Percentiles rank a stretch among this genome's conserved stretches.
Conservation (phyloP, 2,797 vertebrate genomes). For the Trematomus bernacchii region DNA sequence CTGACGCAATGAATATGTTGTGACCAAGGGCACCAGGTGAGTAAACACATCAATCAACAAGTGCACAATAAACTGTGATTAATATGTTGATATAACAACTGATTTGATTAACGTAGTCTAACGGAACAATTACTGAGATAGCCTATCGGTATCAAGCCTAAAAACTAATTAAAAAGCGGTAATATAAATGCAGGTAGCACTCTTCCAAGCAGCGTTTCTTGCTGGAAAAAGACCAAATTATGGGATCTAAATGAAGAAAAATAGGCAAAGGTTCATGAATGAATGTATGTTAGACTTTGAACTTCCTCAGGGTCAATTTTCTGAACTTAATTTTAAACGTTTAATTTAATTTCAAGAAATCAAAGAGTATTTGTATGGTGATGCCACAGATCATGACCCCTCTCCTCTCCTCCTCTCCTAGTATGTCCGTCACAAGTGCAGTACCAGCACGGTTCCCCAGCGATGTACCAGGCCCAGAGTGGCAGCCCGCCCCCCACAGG, state of each 20-base stretch:
- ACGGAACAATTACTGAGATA: background rate
- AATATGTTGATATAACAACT: background rate
- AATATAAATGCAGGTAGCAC: background rate
- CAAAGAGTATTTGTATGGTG: background rate
- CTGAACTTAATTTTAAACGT: background rate
- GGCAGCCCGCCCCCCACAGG: slow-evolving; percentile 90
- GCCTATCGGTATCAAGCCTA: background rate
- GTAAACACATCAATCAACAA: slow-evolving; percentile 11
- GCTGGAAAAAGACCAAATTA: background rate
- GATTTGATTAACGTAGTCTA: slow-evolving; percentile 8
- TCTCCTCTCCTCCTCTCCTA: slow-evolving; percentile 46
- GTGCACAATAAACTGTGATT: slow-evolving; percentile 11
- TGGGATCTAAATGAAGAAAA: background rate
- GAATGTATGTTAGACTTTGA: background rate
- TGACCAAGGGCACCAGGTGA: background rate
- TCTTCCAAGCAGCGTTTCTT: background rate
- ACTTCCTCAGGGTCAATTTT: background rate
- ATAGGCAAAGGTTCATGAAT: background rate
- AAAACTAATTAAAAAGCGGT: background rate
- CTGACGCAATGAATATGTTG: background rate
- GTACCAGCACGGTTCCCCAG: slow-evolving; percentile 88
- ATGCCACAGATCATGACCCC: background rate
- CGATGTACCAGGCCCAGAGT: slow-evolving; percentile 91
- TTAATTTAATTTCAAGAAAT: background rate
- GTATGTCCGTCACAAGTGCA: slow-evolving; percentile 89